phyloP scores from a whole-genome alignment of 2,888 invertebrate species.

The Lasiommata megera region DNA sequence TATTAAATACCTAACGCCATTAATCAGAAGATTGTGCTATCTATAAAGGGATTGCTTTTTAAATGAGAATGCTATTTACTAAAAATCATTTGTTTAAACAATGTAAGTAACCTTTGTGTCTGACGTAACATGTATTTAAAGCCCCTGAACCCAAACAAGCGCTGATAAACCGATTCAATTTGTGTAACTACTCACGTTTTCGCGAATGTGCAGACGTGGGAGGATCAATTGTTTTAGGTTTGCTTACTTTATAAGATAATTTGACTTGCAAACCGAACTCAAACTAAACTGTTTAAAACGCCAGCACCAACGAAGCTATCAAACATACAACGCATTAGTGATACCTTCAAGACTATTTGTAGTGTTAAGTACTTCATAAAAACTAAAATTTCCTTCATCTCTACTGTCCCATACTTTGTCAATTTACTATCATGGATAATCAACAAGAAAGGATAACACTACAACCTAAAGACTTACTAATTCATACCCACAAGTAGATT shows the following conservation, averaged over 20 bases:
- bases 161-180: neutral
- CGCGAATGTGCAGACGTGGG: neutral
- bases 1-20: no score
- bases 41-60: neutral
- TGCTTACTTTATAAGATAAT: neutral
- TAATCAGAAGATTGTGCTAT: neutral
- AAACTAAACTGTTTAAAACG: no score
- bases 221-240: neutral
- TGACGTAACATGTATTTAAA: neutral
- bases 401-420: no score
- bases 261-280: neutral
- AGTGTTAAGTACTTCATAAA: no score
- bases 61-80: neutral
- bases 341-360: no score
- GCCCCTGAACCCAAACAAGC: slow-evolving; percentile 4
- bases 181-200: neutral
- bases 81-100: neutral
- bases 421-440: no score
- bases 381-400: no score
- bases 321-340: no score
- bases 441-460: no score
- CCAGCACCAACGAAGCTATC: no score
- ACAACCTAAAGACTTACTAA: no score
- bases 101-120: neutral
- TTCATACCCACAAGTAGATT: no score